Percentiles rank a stretch among this genome's conserved stretches.
Evolutionary conservation across 2,797 vertebrate genomes (phyloP).

Genomic region (Pogonophryne albipinna): DNA sequence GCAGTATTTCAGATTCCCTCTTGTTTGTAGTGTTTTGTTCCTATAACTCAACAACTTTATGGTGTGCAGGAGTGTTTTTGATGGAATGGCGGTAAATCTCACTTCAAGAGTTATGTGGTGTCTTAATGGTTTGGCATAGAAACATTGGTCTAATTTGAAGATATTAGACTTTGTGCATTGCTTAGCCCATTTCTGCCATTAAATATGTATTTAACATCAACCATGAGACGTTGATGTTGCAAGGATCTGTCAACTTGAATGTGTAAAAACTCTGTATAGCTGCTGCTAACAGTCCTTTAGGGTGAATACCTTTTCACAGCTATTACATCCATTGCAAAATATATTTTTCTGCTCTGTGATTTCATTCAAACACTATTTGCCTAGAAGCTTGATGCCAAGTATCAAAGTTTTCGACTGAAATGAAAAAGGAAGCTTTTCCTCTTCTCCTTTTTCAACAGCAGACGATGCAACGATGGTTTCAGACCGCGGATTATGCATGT

Average conservation of each 20-base stretch:
- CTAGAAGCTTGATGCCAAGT: conserved; percentile 51
- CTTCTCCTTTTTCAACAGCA: conserved; percentile 41
- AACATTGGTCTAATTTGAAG: conserved; percentile 5
- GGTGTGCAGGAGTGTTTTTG: background rate
- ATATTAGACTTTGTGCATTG: conserved; percentile 5
- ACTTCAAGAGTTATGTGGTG: background rate
- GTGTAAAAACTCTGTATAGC: conserved; percentile 2
- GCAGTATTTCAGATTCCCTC: too few species aligned
- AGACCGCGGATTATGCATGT: conserved; percentile 33
- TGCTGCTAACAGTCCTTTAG: conserved; percentile 24
- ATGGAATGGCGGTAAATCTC: background rate
- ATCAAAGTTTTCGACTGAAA: conserved; percentile 63
- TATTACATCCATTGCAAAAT: conserved; percentile 41
- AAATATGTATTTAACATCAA: conserved; percentile 1
- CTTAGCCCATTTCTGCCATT: background rate
- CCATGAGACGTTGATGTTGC: conserved; percentile 2
- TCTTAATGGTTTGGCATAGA: conserved; percentile 14
- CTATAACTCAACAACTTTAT: too few species aligned
- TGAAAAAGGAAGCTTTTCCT: conserved; percentile 47
- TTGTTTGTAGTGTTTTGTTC: too few species aligned
- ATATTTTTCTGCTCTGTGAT: conserved; percentile 35
- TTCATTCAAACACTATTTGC: conserved; percentile 60
- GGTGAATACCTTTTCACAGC: conserved; percentile 38
- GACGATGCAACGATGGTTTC: conserved; percentile 22
- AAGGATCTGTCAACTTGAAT: conserved; percentile 5